These are phyloP conservation scores for Lasius fuliginosus DNA, from an alignment of 2,888 invertebrate genomes.

Conservation along the genomic window DNA sequence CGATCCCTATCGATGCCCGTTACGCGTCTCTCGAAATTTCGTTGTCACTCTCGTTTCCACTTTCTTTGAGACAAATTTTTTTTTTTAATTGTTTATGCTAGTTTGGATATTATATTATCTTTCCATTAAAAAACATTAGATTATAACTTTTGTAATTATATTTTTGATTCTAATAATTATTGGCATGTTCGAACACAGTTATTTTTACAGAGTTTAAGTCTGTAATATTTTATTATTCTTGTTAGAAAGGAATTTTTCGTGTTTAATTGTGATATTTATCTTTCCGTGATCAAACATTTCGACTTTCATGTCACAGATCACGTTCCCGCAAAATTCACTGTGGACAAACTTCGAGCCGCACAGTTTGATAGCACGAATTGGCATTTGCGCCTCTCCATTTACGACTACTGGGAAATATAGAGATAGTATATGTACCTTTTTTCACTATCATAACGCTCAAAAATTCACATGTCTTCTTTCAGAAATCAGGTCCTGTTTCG, in stretches of 20 bases:
- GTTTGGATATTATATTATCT: neutral
- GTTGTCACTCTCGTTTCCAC: neutral
- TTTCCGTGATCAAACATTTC: neutral
- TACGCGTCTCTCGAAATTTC: neutral
- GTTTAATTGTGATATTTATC: constrained; percentile 13
- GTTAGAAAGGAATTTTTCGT: neutral
- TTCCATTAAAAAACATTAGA: neutral
- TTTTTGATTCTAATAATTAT: neutral
- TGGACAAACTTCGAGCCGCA: neutral
- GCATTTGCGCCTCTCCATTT: neutral
- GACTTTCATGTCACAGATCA: constrained; percentile 19
- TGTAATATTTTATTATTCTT: neutral
- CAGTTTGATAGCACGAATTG: neutral
- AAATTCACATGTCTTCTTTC: constrained; percentile 49
- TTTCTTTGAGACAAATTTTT: neutral
- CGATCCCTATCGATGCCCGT: neutral
- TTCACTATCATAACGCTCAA: neutral
- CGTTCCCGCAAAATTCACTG: neutral
- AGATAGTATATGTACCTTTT: neutral
- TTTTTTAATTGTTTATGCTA: neutral
- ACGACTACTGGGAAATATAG: neutral
- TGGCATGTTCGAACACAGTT: neutral
- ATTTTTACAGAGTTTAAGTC: neutral
- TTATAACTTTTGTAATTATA: neutral
- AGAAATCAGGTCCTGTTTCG: constrained; percentile 41